Percentiles rank a stretch among this genome's conserved stretches.
phyloP scores from a whole-genome alignment of 2,888 invertebrate genomes.

The Oxyscelio sp. region DNA sequence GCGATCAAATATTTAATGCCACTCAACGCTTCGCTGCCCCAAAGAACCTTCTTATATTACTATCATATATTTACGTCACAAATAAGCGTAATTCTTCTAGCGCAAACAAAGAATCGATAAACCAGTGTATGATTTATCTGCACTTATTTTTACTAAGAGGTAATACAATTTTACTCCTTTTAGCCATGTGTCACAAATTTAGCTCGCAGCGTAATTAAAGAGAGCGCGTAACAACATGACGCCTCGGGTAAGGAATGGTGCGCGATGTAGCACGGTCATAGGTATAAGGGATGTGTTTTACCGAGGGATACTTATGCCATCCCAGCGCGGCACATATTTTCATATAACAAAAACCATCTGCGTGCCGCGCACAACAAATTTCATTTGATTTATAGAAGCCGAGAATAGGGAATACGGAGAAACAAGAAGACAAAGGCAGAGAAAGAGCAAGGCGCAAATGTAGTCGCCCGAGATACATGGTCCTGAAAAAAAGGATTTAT shows the following conservation, averaged over 20 bases:
- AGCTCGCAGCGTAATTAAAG: conserved; percentile 87
- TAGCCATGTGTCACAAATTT: conserved; percentile 84
- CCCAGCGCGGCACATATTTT: conserved; percentile 88
- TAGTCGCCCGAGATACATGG: conserved; percentile 34
- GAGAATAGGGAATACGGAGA: conserved; percentile 72
- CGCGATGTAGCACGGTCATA: conserved; percentile 76
- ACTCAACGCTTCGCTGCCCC: conserved; percentile 77
- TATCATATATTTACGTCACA: conserved; percentile 79
- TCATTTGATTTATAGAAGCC: conserved; percentile 88
- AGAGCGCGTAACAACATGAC: conserved; percentile 87
- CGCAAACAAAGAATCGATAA: not conserved
- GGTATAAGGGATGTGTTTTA: conserved; percentile 88
- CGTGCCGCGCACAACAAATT: conserved; percentile 89
- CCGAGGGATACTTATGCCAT: conserved; percentile 88
- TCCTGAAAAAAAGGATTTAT: conserved; percentile 43
- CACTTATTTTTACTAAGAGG: conserved; percentile 24
- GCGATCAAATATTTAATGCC: conserved; percentile 87
- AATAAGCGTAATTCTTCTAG: not conserved
- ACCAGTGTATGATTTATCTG: not conserved
- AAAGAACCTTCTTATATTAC: conserved; percentile 82
- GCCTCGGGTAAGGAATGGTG: conserved; percentile 84
- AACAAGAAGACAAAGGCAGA: conserved; percentile 69
- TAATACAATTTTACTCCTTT: conserved; percentile 72
- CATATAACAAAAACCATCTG: conserved; percentile 89
- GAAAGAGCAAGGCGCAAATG: conserved; percentile 73